Evolutionary conservation across 1,140 invertebrate species (phyloP), one percentile per base, ranked within the genome.

Genomic region (Brachionus rubens): DNA sequence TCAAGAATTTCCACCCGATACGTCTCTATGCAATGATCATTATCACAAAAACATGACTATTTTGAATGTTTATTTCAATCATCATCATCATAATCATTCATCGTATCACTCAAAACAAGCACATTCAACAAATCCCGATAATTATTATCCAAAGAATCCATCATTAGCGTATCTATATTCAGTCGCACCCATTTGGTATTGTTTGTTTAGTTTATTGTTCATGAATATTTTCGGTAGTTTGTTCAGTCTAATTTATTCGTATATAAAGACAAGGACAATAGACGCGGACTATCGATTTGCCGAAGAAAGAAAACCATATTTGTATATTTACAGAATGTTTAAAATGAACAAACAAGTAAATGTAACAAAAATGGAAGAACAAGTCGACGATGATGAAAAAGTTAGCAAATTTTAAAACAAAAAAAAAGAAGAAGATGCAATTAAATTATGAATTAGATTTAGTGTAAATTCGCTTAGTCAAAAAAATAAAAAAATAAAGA

Each of bases 261-360:
- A 43, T 2, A 43, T 65, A 24, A 65, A 65, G 21, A 65, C 54
- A 1, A 14, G 54, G 12, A 59, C 30, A 7, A 36, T 59, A 16
- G 54, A 59, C 16, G 54, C 54, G n/a, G 54, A 59, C 16, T 9
- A 59, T 36, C 9, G 36, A 33, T 16, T 33, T 36, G 36, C 14
- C 19, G 54, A 59, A 2, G 28, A 36, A 59, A 28, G 54, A 59
- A 59, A 59, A 36, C 54, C 54, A 2, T 59, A 59, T 59, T 36
- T 59, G 19, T 59, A 59, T 30, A 16, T 59, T 19, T 36, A 59
- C n/a, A 14, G 54, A 5, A 28, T 59, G 7, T 59, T 59, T 1
- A 59, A 59, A 59, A 59, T 59, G 54, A 21, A 59, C 7, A 59
- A 59, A 21, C 54, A 59, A 59, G 14, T 33, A 59, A 59, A 59